These are phyloP conservation scores for Heliconius hortense DNA, from an alignment of 2,888 invertebrate species.

Conservation along the genomic window DNA sequence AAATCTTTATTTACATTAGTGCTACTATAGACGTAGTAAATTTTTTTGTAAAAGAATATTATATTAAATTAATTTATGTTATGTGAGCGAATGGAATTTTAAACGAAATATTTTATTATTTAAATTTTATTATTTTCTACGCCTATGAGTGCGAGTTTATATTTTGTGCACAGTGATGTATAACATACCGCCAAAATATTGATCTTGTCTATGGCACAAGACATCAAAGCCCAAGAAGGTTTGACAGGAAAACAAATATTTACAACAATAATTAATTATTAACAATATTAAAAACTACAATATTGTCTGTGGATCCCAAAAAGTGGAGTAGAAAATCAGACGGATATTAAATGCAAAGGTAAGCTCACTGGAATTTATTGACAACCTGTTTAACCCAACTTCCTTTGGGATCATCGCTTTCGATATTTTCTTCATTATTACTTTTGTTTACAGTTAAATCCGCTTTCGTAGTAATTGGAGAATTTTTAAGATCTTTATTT, in stretches of 20 bases:
- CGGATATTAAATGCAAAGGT: slow-evolving; percentile 63
- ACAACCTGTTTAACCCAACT: slow-evolving; percentile 89
- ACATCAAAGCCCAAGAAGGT: slow-evolving; percentile 63
- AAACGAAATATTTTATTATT: not conserved
- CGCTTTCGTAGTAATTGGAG: slow-evolving; percentile 17
- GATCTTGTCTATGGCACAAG: slow-evolving; percentile 72
- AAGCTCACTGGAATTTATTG: slow-evolving; percentile 85
- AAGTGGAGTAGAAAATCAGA: slow-evolving; percentile 55
- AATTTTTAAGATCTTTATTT: slow-evolving; percentile 49
- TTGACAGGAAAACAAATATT: slow-evolving; percentile 59
- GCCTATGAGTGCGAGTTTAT: slow-evolving; percentile 32
- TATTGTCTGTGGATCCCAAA: slow-evolving; percentile 50
- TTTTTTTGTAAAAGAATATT: slow-evolving; percentile 24
- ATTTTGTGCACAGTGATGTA: slow-evolving; percentile 52
- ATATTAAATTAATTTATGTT: slow-evolving; percentile 10
- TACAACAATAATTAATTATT: slow-evolving; percentile 60
- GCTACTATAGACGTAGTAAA: slow-evolving; percentile 31
- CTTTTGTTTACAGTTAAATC: slow-evolving; percentile 28
- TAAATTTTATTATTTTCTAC: not conserved
- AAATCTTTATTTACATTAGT: slow-evolving; percentile 48
- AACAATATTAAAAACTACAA: slow-evolving; percentile 46
- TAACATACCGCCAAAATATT: slow-evolving; percentile 51
- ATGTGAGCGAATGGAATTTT: not conserved
- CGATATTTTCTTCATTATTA: slow-evolving; percentile 33
- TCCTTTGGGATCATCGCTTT: slow-evolving; percentile 73